Evolutionary conservation across 2,113 vertebrate genomes (phyloP), one percentile per base, ranked within the genome.

Genomic region (Colistium nudipinnis): DNA sequence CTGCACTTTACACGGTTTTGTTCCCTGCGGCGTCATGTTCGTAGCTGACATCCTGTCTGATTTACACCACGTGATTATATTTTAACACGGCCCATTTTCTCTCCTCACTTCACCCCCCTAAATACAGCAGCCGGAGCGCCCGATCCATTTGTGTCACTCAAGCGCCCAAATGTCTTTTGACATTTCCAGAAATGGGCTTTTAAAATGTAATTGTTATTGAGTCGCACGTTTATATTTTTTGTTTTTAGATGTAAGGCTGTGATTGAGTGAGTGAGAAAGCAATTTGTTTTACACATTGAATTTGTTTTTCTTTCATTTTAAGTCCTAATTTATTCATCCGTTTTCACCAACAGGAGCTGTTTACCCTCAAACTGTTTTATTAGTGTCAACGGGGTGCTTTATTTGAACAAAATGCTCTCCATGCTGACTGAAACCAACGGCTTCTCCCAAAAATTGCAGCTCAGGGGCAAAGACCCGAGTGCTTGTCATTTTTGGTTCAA

Each of bases 61-160:
- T 87, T 82, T 78, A 54, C 62, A 43, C 66, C 67, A 61, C 35
- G 60, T 84, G 83, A 88, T 76, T 71, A 66, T 36, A 74, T 83
- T 85, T 72, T 64, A 76, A 56, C 20, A 1, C 67, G 20, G 38
- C 62, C 53, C 54, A n/a, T 66, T 65, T 62, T 62, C 41, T 71
- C 55, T 24, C 71, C 72, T 66, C 60, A 27, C 61, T 69, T 75
- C 68, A 82, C 81, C 8, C 83, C 59, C 65, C 67, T 64, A 60
- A 87, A 83, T 79, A 77, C 81, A 87, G 47, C 55, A 43, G 36
- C 44, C 44, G 7, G 31, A 77, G 62, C 57, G 56, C 71, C 78
- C 64, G 80, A 77, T 83, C 83, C 80, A 79, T 85, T 87, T 82
- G 57, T 39, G 76, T 82, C 83, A 64, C 63, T 73, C 56, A 74